Percentiles rank a stretch among this genome's conserved stretches.
phyloP scores from a whole-genome alignment of 2,888 invertebrate genomes.

The Andrena hattorfiana region DNA sequence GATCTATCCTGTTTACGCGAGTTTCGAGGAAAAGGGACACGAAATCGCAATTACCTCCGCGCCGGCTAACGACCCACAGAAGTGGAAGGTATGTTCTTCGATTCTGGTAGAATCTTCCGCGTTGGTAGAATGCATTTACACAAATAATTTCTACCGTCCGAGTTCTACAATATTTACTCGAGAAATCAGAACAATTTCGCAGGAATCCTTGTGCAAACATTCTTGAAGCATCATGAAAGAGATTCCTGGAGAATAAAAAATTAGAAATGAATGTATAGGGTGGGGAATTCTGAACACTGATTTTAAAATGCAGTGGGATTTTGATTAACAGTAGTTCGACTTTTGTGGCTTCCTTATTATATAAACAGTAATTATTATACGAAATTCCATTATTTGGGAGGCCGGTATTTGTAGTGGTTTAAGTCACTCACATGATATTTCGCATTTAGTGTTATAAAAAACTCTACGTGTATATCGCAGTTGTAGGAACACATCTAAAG shows the following conservation, averaged over 20 bases:
- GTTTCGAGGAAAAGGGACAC: not conserved
- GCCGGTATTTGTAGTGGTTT: no score
- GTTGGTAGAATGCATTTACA: not conserved
- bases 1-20: not conserved
- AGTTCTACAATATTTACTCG: not conserved
- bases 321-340: not conserved
- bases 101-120: not conserved
- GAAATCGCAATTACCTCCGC: not conserved
- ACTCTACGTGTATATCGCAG: not conserved
- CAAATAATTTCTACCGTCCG: not conserved
- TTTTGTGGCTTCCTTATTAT: not conserved
- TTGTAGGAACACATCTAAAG: not conserved
- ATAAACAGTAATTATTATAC: not conserved
- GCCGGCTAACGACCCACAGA: constrained; percentile 1
- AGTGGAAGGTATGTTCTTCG: not conserved
- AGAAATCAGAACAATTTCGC: not conserved
- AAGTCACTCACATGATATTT: no score
- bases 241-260: not conserved
- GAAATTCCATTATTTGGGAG: not conserved
- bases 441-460: no score
- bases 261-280: not conserved
- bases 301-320: not conserved
- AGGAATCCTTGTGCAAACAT: not conserved
- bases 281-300: not conserved
- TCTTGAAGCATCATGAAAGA: not conserved